Evolutionary conservation across 2,888 invertebrate species (phyloP), one percentile per base, ranked within the genome.

Genomic region (Fragum sueziense): DNA sequence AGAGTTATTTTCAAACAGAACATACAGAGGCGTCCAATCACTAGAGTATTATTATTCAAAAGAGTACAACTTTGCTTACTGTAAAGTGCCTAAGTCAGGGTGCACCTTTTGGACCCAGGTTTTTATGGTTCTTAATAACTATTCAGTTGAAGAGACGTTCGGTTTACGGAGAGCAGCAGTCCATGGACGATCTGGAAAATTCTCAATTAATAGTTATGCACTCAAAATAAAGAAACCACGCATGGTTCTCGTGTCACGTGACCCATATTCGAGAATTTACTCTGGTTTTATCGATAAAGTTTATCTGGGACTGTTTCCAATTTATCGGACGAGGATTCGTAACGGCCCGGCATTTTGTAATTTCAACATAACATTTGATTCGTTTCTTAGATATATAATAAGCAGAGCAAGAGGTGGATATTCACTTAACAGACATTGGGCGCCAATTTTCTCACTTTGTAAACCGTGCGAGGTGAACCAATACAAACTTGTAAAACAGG

Each of bases 271-370:
- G 57, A 73, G 76, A 51, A 29, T 80, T 14, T 80, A 47, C 47
- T 74, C 80, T 14, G 80, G 73, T 17, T 80, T 41, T 47, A 68
- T 80, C 17, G 80, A 80, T 52, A 80, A 80, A 37, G 61, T 62
- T 0, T 73, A 33, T 41, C 17, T 65, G 41, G 41, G 65, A 9
- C 20, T 52, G 3, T n/a, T n/a, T 4, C 4, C 52, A 0, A 33
- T 3, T 14, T 20, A 33, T 11, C 11, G 52, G 20, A 20, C 20
- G 11, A 4, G 29, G 7, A n/a, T 65, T n/a, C 20, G 69, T 9
- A n/a, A n/a, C n/a, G n/a, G n/a, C n/a, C 14, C 47, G 17, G 3
- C 14, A 20, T 47, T 14, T 14, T n/a, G n/a, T n/a, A 61, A 31
- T 33, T n/a, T 31, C 14, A 33, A 61, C 33, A 33, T 31, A 11